These are phyloP conservation scores for Prosopocoilus inquinatus DNA, from an alignment of 2,888 invertebrate genomes.

Conservation along the genomic window DNA sequence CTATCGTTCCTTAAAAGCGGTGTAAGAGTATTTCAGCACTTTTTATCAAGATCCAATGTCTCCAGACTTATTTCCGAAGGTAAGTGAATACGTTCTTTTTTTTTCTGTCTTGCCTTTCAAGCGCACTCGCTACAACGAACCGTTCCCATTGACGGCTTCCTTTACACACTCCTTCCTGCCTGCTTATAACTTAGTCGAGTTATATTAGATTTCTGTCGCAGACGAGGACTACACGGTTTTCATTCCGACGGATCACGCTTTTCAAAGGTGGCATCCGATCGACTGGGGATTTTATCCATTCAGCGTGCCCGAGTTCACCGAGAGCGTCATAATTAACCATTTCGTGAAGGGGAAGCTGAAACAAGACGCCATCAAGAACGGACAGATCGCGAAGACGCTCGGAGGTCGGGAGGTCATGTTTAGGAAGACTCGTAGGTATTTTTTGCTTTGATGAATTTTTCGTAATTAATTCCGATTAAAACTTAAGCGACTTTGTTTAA, in stretches of 20 bases:
- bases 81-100: slow-evolving; percentile 32
- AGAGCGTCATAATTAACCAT: slow-evolving; percentile 61
- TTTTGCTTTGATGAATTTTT: slow-evolving; percentile 1
- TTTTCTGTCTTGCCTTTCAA: too few species aligned
- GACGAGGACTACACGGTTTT: slow-evolving; percentile 61
- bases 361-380: slow-evolving; percentile 57
- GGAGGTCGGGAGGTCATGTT: slow-evolving; percentile 60
- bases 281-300: slow-evolving; percentile 71
- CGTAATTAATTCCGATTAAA: background rate
- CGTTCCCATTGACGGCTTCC: too few species aligned
- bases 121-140: too few species aligned
- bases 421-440: slow-evolving; percentile 57
- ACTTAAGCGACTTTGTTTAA: too few species aligned
- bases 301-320: slow-evolving; percentile 64
- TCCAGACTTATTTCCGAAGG: slow-evolving; percentile 57
- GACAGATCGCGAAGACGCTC: slow-evolving; percentile 56
- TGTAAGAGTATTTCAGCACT: slow-evolving; percentile 63
- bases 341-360: slow-evolving; percentile 59
- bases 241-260: slow-evolving; percentile 64
- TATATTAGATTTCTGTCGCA: slow-evolving; percentile 31
- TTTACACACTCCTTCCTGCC: too few species aligned
- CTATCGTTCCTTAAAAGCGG: slow-evolving; percentile 62
- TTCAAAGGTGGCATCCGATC: slow-evolving; percentile 67
- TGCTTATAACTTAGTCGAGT: too few species aligned
- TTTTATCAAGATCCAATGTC: slow-evolving; percentile 60